Evolutionary conservation across 35 echinoderm and acorn worm genomes (phyloP).

Genomic region (Apostichopus japonicus): DNA sequence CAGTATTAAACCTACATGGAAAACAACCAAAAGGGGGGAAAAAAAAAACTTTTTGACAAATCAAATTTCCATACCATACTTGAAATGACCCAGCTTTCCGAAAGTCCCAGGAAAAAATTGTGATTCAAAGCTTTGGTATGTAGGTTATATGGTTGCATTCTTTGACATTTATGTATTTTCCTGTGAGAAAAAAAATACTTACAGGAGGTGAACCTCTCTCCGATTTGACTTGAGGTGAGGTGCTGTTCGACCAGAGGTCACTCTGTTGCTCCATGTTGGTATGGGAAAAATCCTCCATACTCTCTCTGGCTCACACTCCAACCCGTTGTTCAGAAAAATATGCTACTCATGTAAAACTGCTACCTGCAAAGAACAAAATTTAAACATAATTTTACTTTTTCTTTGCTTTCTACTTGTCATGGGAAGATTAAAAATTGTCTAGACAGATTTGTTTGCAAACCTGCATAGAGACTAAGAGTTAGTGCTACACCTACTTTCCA

Average conservation of each 20-base stretch:
- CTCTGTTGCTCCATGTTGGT: conserved; percentile 43
- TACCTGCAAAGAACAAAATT: neutral
- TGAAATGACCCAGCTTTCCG: too few relatives aligned
- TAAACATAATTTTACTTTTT: too few relatives aligned
- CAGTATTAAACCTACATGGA: too few relatives aligned
- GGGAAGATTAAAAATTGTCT: too few relatives aligned
- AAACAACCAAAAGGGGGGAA: too few relatives aligned
- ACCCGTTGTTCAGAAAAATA: neutral
- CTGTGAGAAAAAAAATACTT: neutral
- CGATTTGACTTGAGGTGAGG: conserved; percentile 59
- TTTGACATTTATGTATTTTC: neutral
- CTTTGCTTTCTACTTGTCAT: too few relatives aligned
- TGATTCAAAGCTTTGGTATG: neutral
- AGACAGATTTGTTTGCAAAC: too few relatives aligned
- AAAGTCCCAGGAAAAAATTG: too few relatives aligned
- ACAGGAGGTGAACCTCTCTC: conserved; percentile 46
- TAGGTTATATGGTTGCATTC: neutral
- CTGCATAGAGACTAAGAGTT: too few relatives aligned
- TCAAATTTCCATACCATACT: too few relatives aligned
- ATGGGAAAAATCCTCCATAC: conserved; percentile 40
- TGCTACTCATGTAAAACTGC: neutral
- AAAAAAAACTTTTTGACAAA: too few relatives aligned
- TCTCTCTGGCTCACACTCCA: neutral
- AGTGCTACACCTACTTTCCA: too few relatives aligned
- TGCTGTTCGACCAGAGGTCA: conserved; percentile 61